Evolutionary conservation across 2,113 vertebrate genomes (phyloP).

Genomic region (Clupea harengus): DNA sequence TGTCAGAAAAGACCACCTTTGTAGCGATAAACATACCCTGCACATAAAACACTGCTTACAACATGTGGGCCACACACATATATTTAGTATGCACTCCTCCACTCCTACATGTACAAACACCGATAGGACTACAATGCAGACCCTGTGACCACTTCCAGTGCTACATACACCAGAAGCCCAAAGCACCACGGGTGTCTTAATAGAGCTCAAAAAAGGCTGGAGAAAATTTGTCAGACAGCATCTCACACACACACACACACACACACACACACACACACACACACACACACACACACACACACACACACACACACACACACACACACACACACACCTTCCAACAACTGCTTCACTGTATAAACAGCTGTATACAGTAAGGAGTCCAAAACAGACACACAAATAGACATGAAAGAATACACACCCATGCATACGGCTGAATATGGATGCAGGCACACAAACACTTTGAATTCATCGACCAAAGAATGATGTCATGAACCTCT

Average conservation of each 20-base stretch:
- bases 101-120: not conserved
- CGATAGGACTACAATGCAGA: not conserved
- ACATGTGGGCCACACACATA: conserved; percentile 8
- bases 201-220: conserved; percentile 13
- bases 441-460: not conserved
- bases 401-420: too few relatives aligned
- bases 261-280: not conserved
- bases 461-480: not conserved
- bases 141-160: conserved; percentile 31
- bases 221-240: conserved; percentile 44
- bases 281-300: not conserved
- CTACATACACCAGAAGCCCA: conserved; percentile 41
- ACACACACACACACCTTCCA: too few relatives aligned
- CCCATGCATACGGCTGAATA: too few relatives aligned
- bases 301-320: not conserved
- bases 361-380: too few relatives aligned
- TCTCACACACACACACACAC: conserved; percentile 21
- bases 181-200: conserved; percentile 16
- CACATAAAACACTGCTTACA: conserved; percentile 3
- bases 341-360: too few relatives aligned
- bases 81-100: not conserved
- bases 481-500: not conserved
- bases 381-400: too few relatives aligned
- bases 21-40: not conserved
- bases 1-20: not conserved